Evolutionary conservation across 2,797 vertebrate species (phyloP).

Genomic region (Oreortyx pictus): DNA sequence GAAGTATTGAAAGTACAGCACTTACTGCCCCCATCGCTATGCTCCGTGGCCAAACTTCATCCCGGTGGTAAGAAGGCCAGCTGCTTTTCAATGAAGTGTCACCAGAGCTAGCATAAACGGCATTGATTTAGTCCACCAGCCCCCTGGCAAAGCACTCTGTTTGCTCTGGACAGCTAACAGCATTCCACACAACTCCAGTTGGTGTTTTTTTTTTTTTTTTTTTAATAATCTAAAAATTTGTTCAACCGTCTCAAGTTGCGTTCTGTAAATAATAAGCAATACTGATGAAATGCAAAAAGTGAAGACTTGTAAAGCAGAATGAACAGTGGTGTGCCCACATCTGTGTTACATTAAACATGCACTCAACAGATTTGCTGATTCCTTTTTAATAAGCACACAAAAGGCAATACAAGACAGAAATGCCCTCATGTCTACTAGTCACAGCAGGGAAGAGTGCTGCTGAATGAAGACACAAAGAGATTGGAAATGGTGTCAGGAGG

Average conservation of each 20-base stretch:
- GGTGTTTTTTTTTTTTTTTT: constrained; percentile 59
- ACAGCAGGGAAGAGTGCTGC: constrained; percentile 61
- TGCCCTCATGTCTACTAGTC: constrained; percentile 70
- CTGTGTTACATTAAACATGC: constrained; percentile 80
- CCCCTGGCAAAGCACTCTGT: constrained; percentile 78
- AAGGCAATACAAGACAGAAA: constrained; percentile 72
- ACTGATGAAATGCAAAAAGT: constrained; percentile 79
- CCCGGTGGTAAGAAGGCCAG: constrained; percentile 29
- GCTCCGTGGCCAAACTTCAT: not conserved
- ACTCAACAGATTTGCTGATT: constrained; percentile 79
- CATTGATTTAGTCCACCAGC: constrained; percentile 53
- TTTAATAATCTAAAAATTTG: constrained; percentile 75
- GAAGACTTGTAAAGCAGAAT: constrained; percentile 77
- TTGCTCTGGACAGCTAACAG: constrained; percentile 80
- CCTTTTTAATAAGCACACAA: constrained; percentile 79
- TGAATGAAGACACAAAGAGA: constrained; percentile 56
- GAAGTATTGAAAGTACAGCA: not conserved
- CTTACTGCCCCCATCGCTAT: not conserved
- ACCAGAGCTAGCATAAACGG: constrained; percentile 44
- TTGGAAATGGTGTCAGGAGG: not conserved
- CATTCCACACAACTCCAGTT: constrained; percentile 72
- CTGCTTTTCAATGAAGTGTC: constrained; percentile 62
- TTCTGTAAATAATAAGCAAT: constrained; percentile 83
- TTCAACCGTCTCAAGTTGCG: constrained; percentile 79
- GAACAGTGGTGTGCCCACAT: constrained; percentile 76